A percentile compares a stretch with the other conserved stretches of the same genome.
These are phyloP conservation scores for Drosophila rufa DNA, from an alignment of 1,140 invertebrate species.

Conservation along the genomic window DNA sequence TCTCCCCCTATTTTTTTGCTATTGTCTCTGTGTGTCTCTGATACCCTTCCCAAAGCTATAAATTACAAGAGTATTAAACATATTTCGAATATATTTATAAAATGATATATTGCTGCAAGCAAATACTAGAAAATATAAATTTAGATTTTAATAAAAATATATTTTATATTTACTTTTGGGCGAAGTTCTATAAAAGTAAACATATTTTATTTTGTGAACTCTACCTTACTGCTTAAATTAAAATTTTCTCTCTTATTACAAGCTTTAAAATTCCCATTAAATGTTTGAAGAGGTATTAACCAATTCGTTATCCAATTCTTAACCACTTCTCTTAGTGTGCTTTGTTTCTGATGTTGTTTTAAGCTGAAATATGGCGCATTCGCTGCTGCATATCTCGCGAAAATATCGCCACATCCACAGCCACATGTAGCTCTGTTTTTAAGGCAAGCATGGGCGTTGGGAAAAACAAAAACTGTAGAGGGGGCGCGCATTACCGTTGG, in stretches of 20 bases:
- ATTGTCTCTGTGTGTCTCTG: not conserved
- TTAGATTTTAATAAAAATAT: no score
- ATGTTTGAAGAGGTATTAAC: no score
- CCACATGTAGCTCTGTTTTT: constrained; percentile 18
- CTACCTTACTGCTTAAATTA: no score
- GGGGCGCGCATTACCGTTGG: constrained; percentile 56
- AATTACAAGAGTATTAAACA: not conserved
- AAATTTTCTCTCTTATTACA: no score
- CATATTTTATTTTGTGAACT: no score
- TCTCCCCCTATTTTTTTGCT: constrained; percentile 13
- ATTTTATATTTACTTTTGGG: no score
- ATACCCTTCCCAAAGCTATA: not conserved
- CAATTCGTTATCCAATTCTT: not conserved
- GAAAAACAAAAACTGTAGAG: not conserved
- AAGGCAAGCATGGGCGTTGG: constrained; percentile 1
- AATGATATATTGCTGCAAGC: no score
- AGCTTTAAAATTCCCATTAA: no score
- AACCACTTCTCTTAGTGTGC: not conserved
- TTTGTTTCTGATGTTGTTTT: constrained; percentile 31
- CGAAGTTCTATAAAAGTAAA: no score
- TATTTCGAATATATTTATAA: no score
- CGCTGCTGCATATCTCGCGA: constrained; percentile 58
- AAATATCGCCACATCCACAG: constrained; percentile 63
- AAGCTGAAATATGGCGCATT: constrained; percentile 68
- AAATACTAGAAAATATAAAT: no score